Percentiles rank a stretch among this genome's conserved stretches.
These are phyloP conservation scores for Micrastur ruficollis DNA, from an alignment of 2,797 vertebrate species.

Conservation along the genomic window DNA sequence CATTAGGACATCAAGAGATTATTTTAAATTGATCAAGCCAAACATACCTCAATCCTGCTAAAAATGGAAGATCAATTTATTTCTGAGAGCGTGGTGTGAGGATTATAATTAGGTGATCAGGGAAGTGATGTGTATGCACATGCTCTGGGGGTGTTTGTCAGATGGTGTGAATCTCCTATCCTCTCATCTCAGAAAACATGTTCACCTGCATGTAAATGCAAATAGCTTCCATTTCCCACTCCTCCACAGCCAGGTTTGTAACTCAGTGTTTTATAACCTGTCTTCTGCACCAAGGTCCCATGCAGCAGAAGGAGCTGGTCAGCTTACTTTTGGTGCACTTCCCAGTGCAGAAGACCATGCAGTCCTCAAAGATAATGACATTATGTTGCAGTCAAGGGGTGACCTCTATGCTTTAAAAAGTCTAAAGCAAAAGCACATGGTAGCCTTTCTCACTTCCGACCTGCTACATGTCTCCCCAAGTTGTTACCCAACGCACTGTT, in stretches of 20 bases:
- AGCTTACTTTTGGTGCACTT: background rate
- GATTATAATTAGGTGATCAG: background rate
- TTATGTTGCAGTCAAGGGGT: background rate
- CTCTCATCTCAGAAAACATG: constrained; percentile 1
- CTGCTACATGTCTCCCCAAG: background rate
- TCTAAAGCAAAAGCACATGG: background rate
- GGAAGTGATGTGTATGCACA: background rate
- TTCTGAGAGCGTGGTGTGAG: background rate
- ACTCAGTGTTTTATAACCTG: background rate
- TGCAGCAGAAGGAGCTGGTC: background rate
- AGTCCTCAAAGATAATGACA: background rate
- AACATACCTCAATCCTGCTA: background rate
- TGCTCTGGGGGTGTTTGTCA: constrained; percentile 12
- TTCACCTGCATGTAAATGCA: constrained; percentile 26
- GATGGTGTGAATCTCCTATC: background rate
- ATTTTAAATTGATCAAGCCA: background rate
- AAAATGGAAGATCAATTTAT: background rate
- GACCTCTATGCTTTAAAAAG: background rate
- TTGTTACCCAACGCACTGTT: background rate
- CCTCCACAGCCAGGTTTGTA: background rate
- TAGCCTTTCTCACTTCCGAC: background rate
- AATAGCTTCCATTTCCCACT: constrained; percentile 1
- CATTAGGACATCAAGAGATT: background rate
- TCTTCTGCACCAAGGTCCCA: background rate
- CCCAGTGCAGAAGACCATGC: background rate